Conservation (phyloP, 2,113 vertebrate species). For the Panthera uncia region DNA sequence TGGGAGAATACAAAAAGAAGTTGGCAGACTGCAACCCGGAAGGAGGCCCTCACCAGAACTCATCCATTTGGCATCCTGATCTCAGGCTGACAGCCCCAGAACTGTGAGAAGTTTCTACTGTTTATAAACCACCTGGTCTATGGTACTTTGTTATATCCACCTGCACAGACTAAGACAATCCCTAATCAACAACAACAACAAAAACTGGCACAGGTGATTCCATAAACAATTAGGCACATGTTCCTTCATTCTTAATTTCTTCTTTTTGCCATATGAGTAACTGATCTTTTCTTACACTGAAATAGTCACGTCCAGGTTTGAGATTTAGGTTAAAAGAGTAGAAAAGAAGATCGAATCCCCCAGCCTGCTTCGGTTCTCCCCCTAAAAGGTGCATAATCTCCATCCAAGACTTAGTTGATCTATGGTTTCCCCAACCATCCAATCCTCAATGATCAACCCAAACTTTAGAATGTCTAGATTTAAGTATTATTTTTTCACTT, state of each 20-base stretch:
- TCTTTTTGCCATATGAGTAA: neutral
- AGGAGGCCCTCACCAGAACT: neutral
- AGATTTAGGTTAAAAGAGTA: neutral
- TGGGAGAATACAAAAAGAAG: neutral
- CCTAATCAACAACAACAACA: neutral
- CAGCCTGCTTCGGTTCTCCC: neutral
- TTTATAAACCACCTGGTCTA: neutral
- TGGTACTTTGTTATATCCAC: neutral
- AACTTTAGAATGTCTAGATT: neutral
- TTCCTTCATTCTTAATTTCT: neutral
- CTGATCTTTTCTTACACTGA: neutral
- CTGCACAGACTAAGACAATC: neutral
- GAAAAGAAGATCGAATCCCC: neutral
- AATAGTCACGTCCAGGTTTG: neutral
- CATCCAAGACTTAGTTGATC: neutral
- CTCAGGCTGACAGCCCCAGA: neutral
- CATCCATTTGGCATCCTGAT: neutral
- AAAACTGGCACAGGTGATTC: rapidly evolving
- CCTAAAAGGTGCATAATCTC: neutral
- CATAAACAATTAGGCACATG: neutral
- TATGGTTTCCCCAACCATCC: neutral
- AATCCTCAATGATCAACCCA: neutral
- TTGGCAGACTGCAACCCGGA: no score
- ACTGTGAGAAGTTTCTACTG: neutral
- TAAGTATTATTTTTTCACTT: neutral